Evolutionary conservation across 2,113 vertebrate species (phyloP).

Genomic region (Colaptes auratus): DNA sequence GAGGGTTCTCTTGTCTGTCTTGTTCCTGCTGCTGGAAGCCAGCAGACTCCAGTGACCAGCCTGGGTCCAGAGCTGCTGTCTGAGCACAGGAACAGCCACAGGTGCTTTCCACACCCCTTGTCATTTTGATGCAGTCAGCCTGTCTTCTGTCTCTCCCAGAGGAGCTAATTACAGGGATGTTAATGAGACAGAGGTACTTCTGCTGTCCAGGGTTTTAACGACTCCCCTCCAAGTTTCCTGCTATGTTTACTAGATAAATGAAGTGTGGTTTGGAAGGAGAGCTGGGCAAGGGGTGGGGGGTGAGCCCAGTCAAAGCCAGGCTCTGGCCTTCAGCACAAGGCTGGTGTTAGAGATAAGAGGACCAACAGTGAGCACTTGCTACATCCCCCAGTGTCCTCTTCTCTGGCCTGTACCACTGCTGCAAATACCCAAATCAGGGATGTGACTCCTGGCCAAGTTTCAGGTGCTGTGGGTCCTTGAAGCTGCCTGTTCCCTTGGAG

Average conservation of each 20-base stretch:
- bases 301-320: background rate
- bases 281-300: background rate
- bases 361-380: background rate
- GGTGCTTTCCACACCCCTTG: background rate
- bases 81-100: background rate
- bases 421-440: background rate
- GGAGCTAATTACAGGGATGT: conserved; percentile 51
- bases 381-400: background rate
- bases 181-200: conserved; percentile 65
- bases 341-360: background rate
- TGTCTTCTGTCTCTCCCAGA: background rate
- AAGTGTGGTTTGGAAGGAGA: background rate
- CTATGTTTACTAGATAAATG: background rate
- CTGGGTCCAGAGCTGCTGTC: background rate
- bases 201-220: conserved; percentile 38
- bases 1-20: fast-evolving
- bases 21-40: fast-evolving
- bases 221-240: background rate
- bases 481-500: background rate
- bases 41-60: background rate
- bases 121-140: background rate
- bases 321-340: background rate
- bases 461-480: background rate
- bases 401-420: background rate
- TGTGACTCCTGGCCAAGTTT: background rate